A percentile compares a stretch with the other conserved stretches of the same genome.
phyloP scores from a whole-genome alignment of 2,797 vertebrate species.

The Linurgus olivaceus region DNA sequence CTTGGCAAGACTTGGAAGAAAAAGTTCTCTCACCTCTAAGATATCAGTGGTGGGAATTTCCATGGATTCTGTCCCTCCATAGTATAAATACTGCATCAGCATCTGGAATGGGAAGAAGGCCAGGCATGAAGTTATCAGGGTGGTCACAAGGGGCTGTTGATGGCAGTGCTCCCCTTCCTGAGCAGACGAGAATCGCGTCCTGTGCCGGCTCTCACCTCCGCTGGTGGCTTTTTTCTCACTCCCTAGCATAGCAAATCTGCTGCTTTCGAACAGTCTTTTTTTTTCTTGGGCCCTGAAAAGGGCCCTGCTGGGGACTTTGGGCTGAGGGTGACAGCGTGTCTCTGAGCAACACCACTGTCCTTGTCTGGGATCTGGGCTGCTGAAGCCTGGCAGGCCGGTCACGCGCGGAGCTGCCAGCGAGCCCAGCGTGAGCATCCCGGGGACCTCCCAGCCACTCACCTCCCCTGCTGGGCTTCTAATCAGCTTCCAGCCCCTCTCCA shows the following conservation, averaged over 20 bases:
- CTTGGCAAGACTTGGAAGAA: neutral
- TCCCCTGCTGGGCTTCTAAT: conserved; percentile 8
- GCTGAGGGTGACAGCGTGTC: neutral
- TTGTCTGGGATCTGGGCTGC: neutral
- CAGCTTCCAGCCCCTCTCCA: neutral
- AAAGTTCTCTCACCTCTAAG: conserved; percentile 86
- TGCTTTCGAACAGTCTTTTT: neutral
- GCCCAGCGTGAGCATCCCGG: neutral
- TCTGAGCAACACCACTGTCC: neutral
- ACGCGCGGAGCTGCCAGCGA: neutral
- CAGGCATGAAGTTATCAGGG: neutral
- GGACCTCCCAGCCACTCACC: conserved; percentile 21
- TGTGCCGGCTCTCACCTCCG: neutral
- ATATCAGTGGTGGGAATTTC: conserved; percentile 84
- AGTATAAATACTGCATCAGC: conserved; percentile 98
- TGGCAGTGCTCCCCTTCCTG: neutral
- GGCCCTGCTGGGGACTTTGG: neutral
- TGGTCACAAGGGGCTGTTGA: neutral
- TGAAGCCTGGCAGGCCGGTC: neutral
- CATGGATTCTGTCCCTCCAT: conserved; percentile 90
- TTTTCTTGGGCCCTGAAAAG: neutral
- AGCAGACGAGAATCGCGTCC: neutral
- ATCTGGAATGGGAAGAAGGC: conserved; percentile 74
- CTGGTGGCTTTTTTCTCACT: neutral
- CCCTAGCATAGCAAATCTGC: neutral